Percentiles rank a stretch among this genome's conserved stretches.
Evolutionary conservation across 2,888 invertebrate species (phyloP).

Genomic region (Spisula solida): DNA sequence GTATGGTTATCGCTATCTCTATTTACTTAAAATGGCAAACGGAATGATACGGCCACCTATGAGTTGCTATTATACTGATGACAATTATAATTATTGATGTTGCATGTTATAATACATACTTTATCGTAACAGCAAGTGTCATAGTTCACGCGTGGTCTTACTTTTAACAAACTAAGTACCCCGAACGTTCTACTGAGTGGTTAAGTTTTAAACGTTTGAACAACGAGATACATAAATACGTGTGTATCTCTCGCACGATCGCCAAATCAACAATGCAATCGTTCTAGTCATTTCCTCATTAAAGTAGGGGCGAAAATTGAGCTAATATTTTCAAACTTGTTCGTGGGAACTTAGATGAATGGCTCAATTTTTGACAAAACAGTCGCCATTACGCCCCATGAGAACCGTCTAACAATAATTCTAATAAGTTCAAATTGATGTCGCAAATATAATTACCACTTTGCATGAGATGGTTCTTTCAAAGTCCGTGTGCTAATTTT

Average conservation of each 20-base stretch:
- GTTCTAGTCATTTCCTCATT: slow-evolving; percentile 6
- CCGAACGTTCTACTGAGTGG: no score
- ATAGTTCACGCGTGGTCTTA: no score
- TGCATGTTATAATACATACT: no score
- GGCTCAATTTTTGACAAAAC: slow-evolving; percentile 17
- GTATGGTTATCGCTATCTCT: no score
- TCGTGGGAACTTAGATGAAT: slow-evolving; percentile 17
- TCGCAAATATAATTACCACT: slow-evolving; percentile 36
- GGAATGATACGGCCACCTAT: no score
- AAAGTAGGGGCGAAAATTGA: slow-evolving; percentile 26
- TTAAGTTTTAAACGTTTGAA: no score
- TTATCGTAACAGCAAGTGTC: no score
- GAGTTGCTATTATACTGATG: no score
- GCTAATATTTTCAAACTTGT: slow-evolving; percentile 2
- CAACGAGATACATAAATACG: neutral
- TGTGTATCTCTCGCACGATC: neutral
- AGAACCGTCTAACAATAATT: slow-evolving; percentile 28
- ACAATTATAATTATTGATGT: no score
- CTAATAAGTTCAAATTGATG: slow-evolving; percentile 43
- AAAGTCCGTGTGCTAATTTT: slow-evolving; percentile 31
- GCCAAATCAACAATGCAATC: neutral
- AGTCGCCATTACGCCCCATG: slow-evolving; percentile 35
- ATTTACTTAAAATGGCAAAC: no score
- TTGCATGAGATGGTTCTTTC: slow-evolving; percentile 24
- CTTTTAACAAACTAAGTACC: no score